Evolutionary conservation across 2,797 vertebrate species (phyloP).

Genomic region (Ataeniobius toweri): DNA sequence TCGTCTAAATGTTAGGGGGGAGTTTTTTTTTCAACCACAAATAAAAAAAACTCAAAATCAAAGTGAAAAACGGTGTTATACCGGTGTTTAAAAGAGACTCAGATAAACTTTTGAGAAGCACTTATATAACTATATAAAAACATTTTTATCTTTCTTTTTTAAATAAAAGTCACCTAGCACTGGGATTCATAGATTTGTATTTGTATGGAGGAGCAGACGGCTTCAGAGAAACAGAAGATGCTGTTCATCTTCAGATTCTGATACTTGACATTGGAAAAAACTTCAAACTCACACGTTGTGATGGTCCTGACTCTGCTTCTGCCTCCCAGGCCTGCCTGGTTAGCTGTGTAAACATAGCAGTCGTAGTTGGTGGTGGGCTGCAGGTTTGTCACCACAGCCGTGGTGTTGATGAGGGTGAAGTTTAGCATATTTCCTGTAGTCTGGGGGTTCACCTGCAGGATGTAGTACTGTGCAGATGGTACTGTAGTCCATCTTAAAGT

Average conservation of each 20-base stretch:
- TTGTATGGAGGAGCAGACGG: neutral
- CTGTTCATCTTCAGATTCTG: neutral
- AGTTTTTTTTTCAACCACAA: neutral
- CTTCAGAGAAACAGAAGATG: neutral
- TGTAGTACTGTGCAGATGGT: conserved; percentile 61
- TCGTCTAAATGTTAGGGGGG: neutral
- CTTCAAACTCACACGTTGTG: conserved; percentile 76
- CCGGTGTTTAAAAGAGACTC: neutral
- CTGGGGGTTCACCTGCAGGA: conserved; percentile 56
- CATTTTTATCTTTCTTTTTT: too few relatives aligned
- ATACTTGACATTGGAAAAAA: neutral
- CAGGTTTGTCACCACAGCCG: conserved; percentile 59
- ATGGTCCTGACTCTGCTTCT: conserved; percentile 72
- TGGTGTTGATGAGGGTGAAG: conserved; percentile 39
- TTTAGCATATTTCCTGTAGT: conserved; percentile 28
- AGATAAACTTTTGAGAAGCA: neutral
- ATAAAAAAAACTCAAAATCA: neutral
- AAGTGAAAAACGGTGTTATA: neutral
- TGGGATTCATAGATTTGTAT: neutral
- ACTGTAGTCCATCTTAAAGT: conserved; percentile 69
- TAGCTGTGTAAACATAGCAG: conserved; percentile 69
- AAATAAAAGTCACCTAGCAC: neutral
- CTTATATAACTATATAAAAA: too few relatives aligned
- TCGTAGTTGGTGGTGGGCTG: conserved; percentile 67
- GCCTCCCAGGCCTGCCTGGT: conserved; percentile 72